These are phyloP conservation scores for Drosophila nasuta DNA, from an alignment of 1,140 invertebrate species.

Conservation along the genomic window DNA sequence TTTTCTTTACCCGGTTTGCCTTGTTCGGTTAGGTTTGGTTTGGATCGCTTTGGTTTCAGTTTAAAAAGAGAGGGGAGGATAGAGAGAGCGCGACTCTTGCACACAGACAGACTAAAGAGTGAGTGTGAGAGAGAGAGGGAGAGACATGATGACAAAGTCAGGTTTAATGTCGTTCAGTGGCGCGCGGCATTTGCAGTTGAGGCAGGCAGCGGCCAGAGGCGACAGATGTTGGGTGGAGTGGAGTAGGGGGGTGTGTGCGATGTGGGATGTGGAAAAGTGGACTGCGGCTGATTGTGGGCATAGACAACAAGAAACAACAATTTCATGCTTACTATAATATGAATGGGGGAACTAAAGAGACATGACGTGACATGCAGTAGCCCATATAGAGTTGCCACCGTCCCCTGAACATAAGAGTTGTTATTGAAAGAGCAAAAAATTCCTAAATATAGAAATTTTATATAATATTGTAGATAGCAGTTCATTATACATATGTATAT, in stretches of 20 bases:
- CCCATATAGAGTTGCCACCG: constrained; percentile 8
- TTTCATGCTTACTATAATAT: constrained; percentile 28
- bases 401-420: background rate
- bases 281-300: constrained; percentile 69
- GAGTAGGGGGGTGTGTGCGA: no score
- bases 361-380: constrained; percentile 9
- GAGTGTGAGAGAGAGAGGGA: constrained; percentile 5
- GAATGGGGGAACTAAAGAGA: constrained; percentile 28
- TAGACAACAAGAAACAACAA: constrained; percentile 32
- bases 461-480: no score
- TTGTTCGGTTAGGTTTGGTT: constrained; percentile 57
- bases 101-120: constrained; percentile 17
- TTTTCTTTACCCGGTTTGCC: constrained; percentile 74
- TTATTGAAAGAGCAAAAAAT: no score
- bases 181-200: constrained; percentile 70
- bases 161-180: constrained; percentile 81
- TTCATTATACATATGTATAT: no score
- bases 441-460: no score
- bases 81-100: background rate
- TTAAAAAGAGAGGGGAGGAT: constrained; percentile 30
- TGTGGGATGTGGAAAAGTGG: constrained; percentile 38
- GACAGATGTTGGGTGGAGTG: no score
- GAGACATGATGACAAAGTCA: constrained; percentile 64
- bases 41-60: constrained; percentile 49
- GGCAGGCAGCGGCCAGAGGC: constrained; percentile 56